Percentiles rank a stretch among this genome's conserved stretches.
Conservation (phyloP, 2,113 vertebrate species). For the Eurypyga helias region DNA sequence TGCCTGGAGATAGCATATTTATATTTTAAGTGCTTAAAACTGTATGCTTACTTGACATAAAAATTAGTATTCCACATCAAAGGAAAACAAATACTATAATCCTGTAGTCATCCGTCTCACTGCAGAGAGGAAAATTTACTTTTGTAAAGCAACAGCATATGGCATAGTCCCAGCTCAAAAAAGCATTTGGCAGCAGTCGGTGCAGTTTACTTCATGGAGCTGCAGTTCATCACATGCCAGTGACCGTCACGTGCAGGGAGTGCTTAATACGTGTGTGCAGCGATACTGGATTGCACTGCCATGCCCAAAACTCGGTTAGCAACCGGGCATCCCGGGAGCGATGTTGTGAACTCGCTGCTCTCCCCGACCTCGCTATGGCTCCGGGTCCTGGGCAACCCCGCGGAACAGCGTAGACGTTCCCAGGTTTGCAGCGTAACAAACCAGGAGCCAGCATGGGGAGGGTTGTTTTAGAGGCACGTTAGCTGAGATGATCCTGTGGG, state of each 20-base stretch:
- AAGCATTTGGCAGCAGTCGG: neutral
- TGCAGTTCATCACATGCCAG: neutral
- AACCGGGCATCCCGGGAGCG: neutral
- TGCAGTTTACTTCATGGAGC: neutral
- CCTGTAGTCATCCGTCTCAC: neutral
- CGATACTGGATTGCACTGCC: neutral
- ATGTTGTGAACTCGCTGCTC: neutral
- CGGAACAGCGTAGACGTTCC: neutral
- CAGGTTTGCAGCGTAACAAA: neutral
- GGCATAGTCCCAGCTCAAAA: neutral
- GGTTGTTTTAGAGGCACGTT: accelerated
- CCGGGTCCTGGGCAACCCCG: accelerated
- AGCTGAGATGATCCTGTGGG: neutral
- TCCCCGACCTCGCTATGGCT: accelerated
- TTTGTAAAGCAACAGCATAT: neutral
- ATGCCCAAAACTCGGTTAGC: neutral
- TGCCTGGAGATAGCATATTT: neutral
- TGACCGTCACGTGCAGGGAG: neutral
- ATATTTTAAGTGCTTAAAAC: neutral
- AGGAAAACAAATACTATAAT: neutral
- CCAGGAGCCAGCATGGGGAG: accelerated
- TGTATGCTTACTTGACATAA: neutral
- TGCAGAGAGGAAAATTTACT: neutral
- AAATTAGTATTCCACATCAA: neutral
- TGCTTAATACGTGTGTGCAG: accelerated